Conservation (phyloP, 2,797 vertebrate genomes). For the Diceros bicornis region DNA sequence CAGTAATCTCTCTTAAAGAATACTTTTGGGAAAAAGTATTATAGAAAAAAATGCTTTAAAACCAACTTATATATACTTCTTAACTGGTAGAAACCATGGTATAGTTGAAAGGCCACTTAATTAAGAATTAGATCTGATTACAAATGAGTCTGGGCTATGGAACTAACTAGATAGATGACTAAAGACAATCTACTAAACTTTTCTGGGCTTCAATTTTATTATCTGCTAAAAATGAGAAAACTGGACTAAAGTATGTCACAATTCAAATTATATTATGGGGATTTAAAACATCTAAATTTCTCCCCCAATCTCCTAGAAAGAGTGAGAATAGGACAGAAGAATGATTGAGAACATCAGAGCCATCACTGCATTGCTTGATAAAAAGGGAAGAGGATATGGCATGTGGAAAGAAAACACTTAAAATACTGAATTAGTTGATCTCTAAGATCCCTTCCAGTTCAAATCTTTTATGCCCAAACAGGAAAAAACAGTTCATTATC, state of each 20-base stretch:
- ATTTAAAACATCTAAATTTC: constrained; percentile 40
- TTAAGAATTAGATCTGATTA: constrained; percentile 54
- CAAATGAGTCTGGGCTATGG: neutral
- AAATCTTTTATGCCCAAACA: neutral
- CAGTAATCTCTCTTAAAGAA: neutral
- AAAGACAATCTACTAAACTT: constrained; percentile 49
- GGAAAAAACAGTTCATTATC: neutral
- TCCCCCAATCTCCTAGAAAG: neutral
- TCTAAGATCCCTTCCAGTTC: neutral
- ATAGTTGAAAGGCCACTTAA: constrained; percentile 6
- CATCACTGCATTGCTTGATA: neutral
- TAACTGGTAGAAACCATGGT: neutral
- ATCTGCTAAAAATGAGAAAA: constrained; percentile 53
- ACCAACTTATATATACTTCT: neutral
- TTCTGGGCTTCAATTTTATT: constrained; percentile 15
- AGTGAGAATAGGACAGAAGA: neutral
- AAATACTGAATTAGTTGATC: neutral
- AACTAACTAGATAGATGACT: neutral
- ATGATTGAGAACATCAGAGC: neutral
- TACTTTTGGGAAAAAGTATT: neutral
- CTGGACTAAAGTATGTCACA: neutral
- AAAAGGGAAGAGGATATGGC: neutral
- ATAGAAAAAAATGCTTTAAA: constrained; percentile 34
- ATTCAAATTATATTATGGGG: neutral
- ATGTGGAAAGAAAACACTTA: neutral